A percentile compares a stretch with the other conserved stretches of the same genome.
phyloP scores from a whole-genome alignment of 2,797 vertebrate species.

The Sebastes baramenuke region DNA sequence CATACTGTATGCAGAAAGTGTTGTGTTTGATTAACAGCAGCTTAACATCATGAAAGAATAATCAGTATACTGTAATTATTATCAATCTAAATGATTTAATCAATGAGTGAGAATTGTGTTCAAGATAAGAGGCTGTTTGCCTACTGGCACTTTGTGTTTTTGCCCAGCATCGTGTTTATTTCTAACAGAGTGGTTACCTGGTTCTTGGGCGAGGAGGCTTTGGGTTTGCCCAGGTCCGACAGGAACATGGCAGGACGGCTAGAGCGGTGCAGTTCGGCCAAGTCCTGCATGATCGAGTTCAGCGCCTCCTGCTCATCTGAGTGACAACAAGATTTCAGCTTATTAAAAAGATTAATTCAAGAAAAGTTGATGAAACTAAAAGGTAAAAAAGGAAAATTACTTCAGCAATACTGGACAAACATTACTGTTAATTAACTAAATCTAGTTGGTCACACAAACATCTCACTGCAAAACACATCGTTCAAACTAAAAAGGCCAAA shows the following conservation, averaged over 20 bases:
- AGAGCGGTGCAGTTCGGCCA: conserved; percentile 96
- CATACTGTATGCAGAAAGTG: background rate
- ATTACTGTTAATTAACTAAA: too few relatives aligned
- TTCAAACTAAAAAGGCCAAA: background rate
- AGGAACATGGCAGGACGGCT: conserved; percentile 90
- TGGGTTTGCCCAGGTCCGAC: conserved; percentile 90
- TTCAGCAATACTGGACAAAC: background rate
- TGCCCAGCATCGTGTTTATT: background rate
- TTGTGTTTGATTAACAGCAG: background rate
- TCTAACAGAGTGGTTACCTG: conserved; percentile 81
- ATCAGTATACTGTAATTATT: background rate
- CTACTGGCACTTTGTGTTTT: background rate
- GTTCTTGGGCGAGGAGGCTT: conserved; percentile 94
- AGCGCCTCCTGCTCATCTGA: conserved; percentile 97
- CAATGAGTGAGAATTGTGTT: background rate
- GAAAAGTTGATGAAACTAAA: background rate
- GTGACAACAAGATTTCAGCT: background rate
- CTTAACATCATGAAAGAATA: background rate
- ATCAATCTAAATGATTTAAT: background rate
- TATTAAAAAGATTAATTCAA: background rate
- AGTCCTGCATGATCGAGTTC: conserved; percentile 99
- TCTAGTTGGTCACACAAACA: background rate
- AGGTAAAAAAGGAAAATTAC: background rate
- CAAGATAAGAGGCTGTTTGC: background rate
- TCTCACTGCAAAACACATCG: background rate